Percentiles rank a stretch among this genome's conserved stretches.
phyloP scores from a whole-genome alignment of 2,113 vertebrate species.

The Ictalurus punctatus region DNA sequence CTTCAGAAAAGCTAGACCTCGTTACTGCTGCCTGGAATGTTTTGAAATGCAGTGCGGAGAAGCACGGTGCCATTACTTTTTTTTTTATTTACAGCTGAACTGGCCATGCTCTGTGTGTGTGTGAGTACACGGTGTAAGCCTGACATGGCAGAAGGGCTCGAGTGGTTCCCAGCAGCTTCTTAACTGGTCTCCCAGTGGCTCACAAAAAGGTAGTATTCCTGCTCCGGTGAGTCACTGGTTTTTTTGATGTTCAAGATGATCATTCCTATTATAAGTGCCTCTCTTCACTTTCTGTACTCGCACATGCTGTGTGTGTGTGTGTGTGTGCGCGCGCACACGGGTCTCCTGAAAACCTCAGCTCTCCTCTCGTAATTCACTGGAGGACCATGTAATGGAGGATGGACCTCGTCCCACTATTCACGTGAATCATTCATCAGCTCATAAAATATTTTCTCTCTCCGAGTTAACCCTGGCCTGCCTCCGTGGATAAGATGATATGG shows the following conservation, averaged over 20 bases:
- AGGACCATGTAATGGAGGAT: constrained; percentile 13
- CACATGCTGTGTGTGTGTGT: background rate
- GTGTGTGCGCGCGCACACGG: background rate
- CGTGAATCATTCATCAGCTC: constrained; percentile 36
- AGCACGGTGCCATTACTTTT: background rate
- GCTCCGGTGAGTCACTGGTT: background rate
- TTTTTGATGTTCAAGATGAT: constrained; percentile 29
- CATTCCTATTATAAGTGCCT: background rate
- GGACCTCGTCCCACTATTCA: constrained; percentile 11
- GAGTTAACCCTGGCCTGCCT: constrained; percentile 27
- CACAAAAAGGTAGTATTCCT: background rate
- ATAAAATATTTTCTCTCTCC: constrained; percentile 4
- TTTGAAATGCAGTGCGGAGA: background rate
- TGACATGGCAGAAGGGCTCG: background rate
- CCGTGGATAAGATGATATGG: constrained; percentile 32
- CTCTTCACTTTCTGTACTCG: background rate
- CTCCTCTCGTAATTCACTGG: constrained; percentile 42
- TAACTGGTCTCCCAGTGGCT: background rate
- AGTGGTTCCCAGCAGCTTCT: background rate
- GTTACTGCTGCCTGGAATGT: background rate
- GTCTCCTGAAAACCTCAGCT: constrained; percentile 25
- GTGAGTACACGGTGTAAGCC: background rate
- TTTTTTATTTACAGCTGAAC: background rate
- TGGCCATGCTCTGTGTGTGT: background rate
- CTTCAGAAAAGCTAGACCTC: background rate